Base-by-base conservation (phyloP, 2,888 invertebrate species). In the Diarsia rubi region DNA sequence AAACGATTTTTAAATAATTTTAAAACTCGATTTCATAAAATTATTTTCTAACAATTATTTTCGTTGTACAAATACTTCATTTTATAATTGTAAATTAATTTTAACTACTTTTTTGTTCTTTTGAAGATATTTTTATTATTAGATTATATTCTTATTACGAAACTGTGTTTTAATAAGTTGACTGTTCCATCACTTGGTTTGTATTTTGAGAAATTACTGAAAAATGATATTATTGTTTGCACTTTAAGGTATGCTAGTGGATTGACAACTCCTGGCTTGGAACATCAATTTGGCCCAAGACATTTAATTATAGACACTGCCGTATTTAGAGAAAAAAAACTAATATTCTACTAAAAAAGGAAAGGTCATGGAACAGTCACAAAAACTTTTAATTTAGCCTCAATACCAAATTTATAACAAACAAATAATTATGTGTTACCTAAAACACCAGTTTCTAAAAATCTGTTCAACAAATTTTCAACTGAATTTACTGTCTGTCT, bases 1-100 rank as follows among this genome's bases (percentile, higher is more conserved):
- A 69, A 75, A 37, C 54, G 21, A 49, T 42, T 14, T 11, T 31
- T 5, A 64, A 27, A 2, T 27, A 21, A 3, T 37, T 19, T 31
- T 27, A 45, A 14, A 52, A 59, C 21, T 45, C 19, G 27, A 72
- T 72, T 78, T 66, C 31, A 42, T 63, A 78, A 71, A 49, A 67
- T 71, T 37, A 57, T 80, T 80, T 62, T 67, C 37, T 70, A 73
- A 57, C 60, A 68, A 62, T 75, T 84, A 59, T 68, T 64, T 78
- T 70, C 69, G 31, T 77, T 83, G 82, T 82, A 82, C 82, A 82
- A 82, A 73, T 80, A 72, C 81, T 75, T 63, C 11, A 54, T 81
- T 81, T 82, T 81, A 60, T 81, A 75, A 71, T 42, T 75, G 63
- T 82, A 84, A 80, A 84, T 64, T 75, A 69, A 81, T 81, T 75